phyloP scores from a whole-genome alignment of 2,888 invertebrate species.

The Cataglyphis cursor region DNA sequence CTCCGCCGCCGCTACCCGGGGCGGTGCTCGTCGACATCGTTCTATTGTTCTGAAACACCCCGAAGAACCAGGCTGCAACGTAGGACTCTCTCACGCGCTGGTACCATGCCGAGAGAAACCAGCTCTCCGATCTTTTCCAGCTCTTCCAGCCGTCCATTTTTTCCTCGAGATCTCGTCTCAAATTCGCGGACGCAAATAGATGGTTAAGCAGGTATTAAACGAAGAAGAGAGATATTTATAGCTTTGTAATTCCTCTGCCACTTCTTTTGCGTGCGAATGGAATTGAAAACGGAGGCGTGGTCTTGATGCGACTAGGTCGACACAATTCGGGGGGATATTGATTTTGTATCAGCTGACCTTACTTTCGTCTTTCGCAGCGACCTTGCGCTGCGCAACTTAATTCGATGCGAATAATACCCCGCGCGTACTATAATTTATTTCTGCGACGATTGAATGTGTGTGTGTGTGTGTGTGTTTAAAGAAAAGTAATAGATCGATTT shows the following conservation, averaged over 20 bases:
- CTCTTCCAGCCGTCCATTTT: slow-evolving; percentile 71
- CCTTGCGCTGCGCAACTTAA: slow-evolving; percentile 72
- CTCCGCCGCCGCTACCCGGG: slow-evolving; percentile 87
- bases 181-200: background rate
- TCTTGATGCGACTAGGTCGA: slow-evolving; percentile 23
- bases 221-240: background rate
- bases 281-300: slow-evolving; percentile 33
- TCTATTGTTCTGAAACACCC: slow-evolving; percentile 81
- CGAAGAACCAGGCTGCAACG: slow-evolving; percentile 79
- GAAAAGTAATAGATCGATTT: background rate
- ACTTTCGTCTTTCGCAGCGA: slow-evolving; percentile 62
- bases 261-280: background rate
- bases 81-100: slow-evolving; percentile 79
- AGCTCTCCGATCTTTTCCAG: slow-evolving; percentile 71
- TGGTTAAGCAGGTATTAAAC: background rate
- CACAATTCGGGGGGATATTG: slow-evolving; percentile 68
- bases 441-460: background rate
- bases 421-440: background rate
- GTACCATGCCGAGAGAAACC: slow-evolving; percentile 76
- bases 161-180: background rate
- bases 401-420: slow-evolving; percentile 10
- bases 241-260: background rate
- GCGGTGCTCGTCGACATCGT: slow-evolving; percentile 77
- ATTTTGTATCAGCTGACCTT: slow-evolving; percentile 74
- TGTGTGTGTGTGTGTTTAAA: background rate